Evolutionary conservation across 2,888 invertebrate genomes (phyloP).

Genomic region (Ochropleura leucogaster): DNA sequence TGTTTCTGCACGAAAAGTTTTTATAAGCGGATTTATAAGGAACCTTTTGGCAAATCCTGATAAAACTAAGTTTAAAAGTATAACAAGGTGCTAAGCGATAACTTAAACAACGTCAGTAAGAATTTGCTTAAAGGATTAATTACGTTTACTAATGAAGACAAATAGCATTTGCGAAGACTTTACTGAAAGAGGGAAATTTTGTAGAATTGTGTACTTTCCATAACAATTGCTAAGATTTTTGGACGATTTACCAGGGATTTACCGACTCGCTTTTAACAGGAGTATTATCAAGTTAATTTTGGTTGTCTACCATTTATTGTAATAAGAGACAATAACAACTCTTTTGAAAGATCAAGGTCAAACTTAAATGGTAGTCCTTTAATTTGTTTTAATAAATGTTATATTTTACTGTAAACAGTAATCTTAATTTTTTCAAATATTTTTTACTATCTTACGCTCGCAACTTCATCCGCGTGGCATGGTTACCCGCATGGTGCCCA

Average conservation of each 20-base stretch:
- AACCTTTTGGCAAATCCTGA: slow-evolving; percentile 41
- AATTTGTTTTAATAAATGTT: neutral
- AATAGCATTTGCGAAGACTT: slow-evolving; percentile 59
- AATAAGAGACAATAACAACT: neutral
- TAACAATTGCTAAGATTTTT: slow-evolving; percentile 1
- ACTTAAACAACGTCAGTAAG: slow-evolving; percentile 63
- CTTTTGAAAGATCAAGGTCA: neutral
- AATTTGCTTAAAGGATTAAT: slow-evolving; percentile 64
- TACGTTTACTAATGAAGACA: slow-evolving; percentile 64
- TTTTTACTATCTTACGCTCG: too few species aligned
- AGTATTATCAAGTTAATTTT: neutral
- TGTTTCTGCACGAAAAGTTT: slow-evolving; percentile 29
- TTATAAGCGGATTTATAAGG: slow-evolving; percentile 50
- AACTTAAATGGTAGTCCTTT: neutral
- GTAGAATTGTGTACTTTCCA: slow-evolving; percentile 12
- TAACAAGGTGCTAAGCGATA: slow-evolving; percentile 57
- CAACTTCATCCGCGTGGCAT: too few species aligned
- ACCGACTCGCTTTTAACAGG: neutral
- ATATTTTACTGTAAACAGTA: neutral
- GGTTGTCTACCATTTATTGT: neutral
- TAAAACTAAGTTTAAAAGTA: slow-evolving; percentile 56
- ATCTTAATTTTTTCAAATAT: neutral
- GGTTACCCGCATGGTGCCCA: too few species aligned
- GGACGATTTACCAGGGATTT: slow-evolving; percentile 3
- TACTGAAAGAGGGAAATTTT: slow-evolving; percentile 35